These are phyloP conservation scores for Grus americana DNA, from an alignment of 2,113 vertebrate genomes.

Conservation along the genomic window DNA sequence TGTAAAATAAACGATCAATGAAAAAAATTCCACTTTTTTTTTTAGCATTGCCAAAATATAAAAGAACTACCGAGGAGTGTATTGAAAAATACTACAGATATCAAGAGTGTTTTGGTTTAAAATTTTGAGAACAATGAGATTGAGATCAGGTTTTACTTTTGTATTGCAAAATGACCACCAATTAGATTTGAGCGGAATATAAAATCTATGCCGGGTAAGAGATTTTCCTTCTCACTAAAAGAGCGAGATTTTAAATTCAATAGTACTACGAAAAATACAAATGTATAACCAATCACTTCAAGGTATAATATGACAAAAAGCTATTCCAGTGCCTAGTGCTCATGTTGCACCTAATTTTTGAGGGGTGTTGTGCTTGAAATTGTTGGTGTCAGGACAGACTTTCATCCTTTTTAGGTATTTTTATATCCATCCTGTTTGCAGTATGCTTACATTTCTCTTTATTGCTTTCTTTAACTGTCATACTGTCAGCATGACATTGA, in stretches of 20 bases:
- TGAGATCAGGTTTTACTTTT: background rate
- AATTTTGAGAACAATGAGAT: background rate
- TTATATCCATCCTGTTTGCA: background rate
- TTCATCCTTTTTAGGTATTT: background rate
- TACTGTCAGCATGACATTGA: background rate
- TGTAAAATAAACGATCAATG: rapidly evolving
- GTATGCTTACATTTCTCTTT: background rate
- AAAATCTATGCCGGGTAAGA: background rate
- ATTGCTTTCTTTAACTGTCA: background rate
- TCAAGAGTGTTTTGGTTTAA: background rate
- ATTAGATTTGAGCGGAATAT: background rate
- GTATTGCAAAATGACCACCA: background rate
- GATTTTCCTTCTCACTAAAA: background rate
- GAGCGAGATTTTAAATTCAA: background rate
- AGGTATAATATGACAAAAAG: background rate
- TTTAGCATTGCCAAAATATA: background rate
- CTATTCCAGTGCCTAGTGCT: background rate
- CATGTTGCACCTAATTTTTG: background rate
- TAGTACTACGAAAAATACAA: background rate
- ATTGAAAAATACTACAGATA: background rate
- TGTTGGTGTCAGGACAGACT: background rate
- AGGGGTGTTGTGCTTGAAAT: background rate
- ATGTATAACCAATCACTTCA: background rate
- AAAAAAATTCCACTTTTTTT: background rate
- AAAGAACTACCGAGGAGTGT: background rate